These are phyloP conservation scores for Cathartes aura DNA, from an alignment of 2,113 vertebrate genomes.

Conservation along the genomic window DNA sequence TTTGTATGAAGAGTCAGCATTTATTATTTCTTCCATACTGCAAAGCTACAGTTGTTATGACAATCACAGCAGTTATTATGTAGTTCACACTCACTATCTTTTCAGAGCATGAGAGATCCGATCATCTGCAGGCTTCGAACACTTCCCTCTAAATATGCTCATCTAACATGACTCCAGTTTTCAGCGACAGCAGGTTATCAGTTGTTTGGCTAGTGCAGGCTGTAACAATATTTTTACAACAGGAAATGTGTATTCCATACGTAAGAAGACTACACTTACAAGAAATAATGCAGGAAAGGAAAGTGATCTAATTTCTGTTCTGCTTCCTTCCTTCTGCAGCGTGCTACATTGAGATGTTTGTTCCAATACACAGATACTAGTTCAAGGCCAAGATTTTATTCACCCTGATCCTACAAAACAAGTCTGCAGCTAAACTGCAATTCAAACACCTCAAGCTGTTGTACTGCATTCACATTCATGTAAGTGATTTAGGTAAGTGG, in stretches of 20 bases:
- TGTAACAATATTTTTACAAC: slow-evolving; percentile 15
- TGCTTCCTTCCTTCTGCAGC: slow-evolving; percentile 56
- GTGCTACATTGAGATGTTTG: slow-evolving; percentile 14
- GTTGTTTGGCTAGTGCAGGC: not conserved
- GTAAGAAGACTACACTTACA: slow-evolving; percentile 10
- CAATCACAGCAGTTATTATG: not conserved
- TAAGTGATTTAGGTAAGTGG: not conserved
- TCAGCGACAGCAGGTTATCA: not conserved
- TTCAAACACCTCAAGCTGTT: not conserved
- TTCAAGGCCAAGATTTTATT: slow-evolving; percentile 56
- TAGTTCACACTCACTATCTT: fast-evolving
- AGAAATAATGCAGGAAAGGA: slow-evolving; percentile 51
- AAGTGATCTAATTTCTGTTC: slow-evolving; percentile 55
- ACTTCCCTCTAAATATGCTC: not conserved
- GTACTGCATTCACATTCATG: not conserved
- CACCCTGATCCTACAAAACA: slow-evolving; percentile 9
- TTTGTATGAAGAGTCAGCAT: not conserved
- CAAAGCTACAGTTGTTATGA: not conserved
- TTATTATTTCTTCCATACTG: not conserved
- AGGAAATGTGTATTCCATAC: slow-evolving; percentile 55
- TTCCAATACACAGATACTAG: slow-evolving; percentile 32
- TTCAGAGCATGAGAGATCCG: not conserved
- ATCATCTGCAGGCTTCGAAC: not conserved
- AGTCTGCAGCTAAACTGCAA: not conserved
- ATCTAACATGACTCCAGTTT: not conserved